Evolutionary conservation across 2,113 vertebrate species (phyloP).

Genomic region (Pomatostomus ruficeps): DNA sequence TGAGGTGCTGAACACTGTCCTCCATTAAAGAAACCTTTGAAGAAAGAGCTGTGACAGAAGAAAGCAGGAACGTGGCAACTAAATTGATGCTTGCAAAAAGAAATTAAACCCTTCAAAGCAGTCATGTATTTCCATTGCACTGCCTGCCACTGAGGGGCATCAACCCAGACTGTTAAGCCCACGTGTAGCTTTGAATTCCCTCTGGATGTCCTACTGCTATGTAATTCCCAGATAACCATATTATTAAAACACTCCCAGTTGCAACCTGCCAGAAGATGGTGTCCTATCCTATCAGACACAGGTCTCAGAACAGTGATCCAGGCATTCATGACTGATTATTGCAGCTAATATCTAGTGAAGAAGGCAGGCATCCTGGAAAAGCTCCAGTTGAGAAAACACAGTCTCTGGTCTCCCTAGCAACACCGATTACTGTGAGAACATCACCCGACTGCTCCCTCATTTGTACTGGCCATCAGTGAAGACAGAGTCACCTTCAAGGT

Average conservation of each 20-base stretch:
- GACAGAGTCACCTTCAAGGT: slow-evolving; percentile 23
- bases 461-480: slow-evolving; percentile 34
- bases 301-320: slow-evolving; percentile 26
- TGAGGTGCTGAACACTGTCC: background rate
- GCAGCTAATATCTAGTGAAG: slow-evolving; percentile 36
- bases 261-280: slow-evolving; percentile 56
- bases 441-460: background rate
- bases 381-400: slow-evolving; percentile 40
- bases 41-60: background rate
- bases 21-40: background rate
- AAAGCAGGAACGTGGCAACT: background rate
- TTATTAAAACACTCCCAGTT: background rate
- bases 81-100: background rate
- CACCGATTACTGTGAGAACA: slow-evolving; percentile 11
- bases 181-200: background rate
- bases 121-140: background rate
- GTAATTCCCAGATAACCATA: background rate
- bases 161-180: background rate
- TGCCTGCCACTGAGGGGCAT: background rate
- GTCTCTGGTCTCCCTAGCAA: slow-evolving; percentile 44
- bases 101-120: background rate
- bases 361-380: slow-evolving; percentile 27
- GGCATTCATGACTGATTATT: slow-evolving; percentile 41
- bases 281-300: slow-evolving; percentile 55
- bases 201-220: background rate